These are phyloP conservation scores for Casuarius casuarius DNA, from an alignment of 2,113 vertebrate genomes.

Conservation along the genomic window DNA sequence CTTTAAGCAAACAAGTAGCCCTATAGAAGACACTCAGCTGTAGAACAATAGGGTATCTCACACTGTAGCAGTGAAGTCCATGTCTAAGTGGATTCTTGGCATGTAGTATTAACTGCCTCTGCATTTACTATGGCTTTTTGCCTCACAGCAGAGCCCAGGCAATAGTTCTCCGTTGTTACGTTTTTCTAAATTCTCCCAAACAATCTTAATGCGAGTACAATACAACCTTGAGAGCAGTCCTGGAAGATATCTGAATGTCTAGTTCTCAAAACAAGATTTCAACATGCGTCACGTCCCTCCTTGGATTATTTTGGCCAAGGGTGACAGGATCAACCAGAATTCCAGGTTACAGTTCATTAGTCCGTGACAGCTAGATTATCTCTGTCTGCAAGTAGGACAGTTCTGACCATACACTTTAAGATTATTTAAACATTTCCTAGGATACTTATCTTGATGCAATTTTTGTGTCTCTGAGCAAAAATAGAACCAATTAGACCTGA, in stretches of 20 bases:
- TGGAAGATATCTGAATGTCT: conserved; percentile 40
- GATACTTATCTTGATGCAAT: not conserved
- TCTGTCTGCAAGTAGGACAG: not conserved
- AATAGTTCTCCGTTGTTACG: not conserved
- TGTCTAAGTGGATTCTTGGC: not conserved
- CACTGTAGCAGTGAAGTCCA: not conserved
- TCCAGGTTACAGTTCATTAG: conserved; percentile 69
- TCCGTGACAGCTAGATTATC: conserved; percentile 35
- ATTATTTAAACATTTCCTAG: conserved; percentile 35
- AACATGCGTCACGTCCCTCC: conserved; percentile 61
- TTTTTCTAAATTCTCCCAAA: conserved; percentile 31
- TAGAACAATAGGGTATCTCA: not conserved
- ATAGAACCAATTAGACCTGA: not conserved
- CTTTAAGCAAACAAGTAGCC: not conserved
- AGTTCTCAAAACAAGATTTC: conserved; percentile 71
- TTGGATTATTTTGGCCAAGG: conserved; percentile 62
- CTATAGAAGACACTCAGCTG: not conserved
- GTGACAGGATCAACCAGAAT: conserved; percentile 51
- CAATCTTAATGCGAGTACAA: not conserved
- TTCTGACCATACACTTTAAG: not conserved
- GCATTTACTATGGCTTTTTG: not conserved
- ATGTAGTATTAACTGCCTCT: not conserved
- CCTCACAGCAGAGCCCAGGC: not conserved
- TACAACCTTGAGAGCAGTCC: conserved; percentile 52
- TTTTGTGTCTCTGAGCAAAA: conserved; percentile 17